These are phyloP conservation scores for Acleris holmiana DNA, from an alignment of 2,888 invertebrate genomes.

Conservation along the genomic window DNA sequence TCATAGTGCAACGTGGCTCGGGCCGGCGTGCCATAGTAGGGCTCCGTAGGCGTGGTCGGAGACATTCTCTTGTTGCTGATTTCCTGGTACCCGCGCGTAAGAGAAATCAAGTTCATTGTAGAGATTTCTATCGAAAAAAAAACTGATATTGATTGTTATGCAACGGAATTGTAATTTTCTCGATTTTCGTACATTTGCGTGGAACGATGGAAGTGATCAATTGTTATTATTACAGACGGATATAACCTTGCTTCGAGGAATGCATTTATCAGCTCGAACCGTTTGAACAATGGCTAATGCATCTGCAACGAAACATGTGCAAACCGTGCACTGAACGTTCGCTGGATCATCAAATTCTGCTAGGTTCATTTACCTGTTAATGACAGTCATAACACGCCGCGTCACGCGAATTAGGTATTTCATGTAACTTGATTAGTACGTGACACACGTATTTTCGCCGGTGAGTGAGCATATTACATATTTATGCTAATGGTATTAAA, in stretches of 20 bases:
- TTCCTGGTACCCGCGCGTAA: conserved; percentile 59
- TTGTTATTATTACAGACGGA: conserved; percentile 1
- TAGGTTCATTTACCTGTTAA: conserved; percentile 56
- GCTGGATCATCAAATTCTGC: conserved; percentile 31
- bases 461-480: neutral
- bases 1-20: conserved; percentile 60
- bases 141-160: neutral
- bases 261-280: neutral
- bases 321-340: conserved; percentile 9
- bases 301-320: conserved; percentile 3
- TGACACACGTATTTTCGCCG: conserved; percentile 30
- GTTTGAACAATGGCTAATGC: conserved; percentile 20
- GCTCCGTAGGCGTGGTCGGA: conserved; percentile 63
- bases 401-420: conserved; percentile 46
- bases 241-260: conserved; percentile 24
- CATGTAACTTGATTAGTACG: conserved; percentile 54
- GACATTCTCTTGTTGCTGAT: conserved; percentile 62
- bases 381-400: conserved; percentile 50
- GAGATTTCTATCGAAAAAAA: conserved; percentile 11
- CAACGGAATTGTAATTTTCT: no score
- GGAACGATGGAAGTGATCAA: neutral
- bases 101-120: conserved; percentile 43
- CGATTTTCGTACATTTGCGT: neutral
- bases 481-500: conserved; percentile 19
- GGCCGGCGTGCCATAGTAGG: conserved; percentile 59